Conservation (phyloP, 2,888 invertebrate species). For the Habrosyne pyritoides region DNA sequence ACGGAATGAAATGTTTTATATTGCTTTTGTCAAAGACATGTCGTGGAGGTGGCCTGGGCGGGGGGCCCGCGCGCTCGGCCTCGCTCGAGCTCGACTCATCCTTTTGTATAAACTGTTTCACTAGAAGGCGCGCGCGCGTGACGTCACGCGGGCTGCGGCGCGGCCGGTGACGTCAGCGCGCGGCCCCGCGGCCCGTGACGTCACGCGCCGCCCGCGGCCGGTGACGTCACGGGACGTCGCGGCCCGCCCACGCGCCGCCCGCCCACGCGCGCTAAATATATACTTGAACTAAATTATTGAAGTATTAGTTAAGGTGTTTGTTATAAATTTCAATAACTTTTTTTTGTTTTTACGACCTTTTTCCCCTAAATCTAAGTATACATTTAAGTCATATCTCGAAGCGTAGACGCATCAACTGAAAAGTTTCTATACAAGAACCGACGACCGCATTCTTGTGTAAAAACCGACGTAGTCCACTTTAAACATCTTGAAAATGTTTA, state of each 20-base stretch:
- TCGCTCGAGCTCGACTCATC: constrained; percentile 35
- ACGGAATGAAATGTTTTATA: constrained; percentile 83
- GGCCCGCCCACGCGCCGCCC: constrained; percentile 41
- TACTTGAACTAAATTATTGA: constrained; percentile 78
- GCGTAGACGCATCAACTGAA: constrained; percentile 76
- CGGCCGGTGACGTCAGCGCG: too few relatives aligned
- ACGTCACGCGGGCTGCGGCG: not conserved
- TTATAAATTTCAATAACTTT: constrained; percentile 83
- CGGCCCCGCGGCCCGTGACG: not conserved
- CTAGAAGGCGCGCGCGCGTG: not conserved
- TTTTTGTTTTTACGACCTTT: constrained; percentile 80
- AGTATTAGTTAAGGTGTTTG: constrained; percentile 83
- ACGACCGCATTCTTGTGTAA: constrained; percentile 63
- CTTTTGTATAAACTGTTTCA: not conserved
- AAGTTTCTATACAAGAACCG: constrained; percentile 70
- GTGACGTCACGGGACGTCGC: constrained; percentile 27
- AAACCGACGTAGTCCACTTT: constrained; percentile 78
- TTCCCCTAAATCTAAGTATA: constrained; percentile 81
- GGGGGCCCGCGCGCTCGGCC: constrained; percentile 47
- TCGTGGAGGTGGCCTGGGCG: constrained; percentile 48
- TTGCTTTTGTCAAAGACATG: constrained; percentile 76
- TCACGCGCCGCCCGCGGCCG: too few relatives aligned
- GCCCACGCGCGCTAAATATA: constrained; percentile 39
- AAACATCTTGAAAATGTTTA: constrained; percentile 81
- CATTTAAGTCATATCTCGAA: constrained; percentile 82